These are phyloP conservation scores for Scotopteryx bipunctaria DNA, from an alignment of 2,888 invertebrate species.

Conservation along the genomic window DNA sequence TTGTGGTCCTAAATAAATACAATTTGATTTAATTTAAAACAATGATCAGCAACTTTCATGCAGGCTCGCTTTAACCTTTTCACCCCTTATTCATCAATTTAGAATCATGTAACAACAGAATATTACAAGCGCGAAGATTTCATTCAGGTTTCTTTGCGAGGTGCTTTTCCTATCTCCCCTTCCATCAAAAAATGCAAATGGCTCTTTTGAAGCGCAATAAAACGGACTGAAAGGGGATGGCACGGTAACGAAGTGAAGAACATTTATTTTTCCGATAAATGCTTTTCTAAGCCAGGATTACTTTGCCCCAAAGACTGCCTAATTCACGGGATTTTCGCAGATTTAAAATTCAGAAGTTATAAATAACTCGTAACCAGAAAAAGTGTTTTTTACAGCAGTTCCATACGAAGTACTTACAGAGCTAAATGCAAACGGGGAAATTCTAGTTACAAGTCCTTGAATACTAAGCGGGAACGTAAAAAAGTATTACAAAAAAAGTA, in stretches of 20 bases:
- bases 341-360: neutral
- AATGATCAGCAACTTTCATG: neutral
- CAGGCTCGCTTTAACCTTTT: slow-evolving; percentile 2
- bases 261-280: slow-evolving; percentile 36
- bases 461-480: too few species aligned
- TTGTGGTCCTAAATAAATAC: too few species aligned
- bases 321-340: slow-evolving; percentile 1
- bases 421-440: too few species aligned
- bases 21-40: slow-evolving; percentile 2
- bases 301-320: neutral
- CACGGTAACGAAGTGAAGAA: slow-evolving; percentile 32
- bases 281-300: slow-evolving; percentile 18
- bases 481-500: too few species aligned
- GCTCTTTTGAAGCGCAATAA: slow-evolving; percentile 36
- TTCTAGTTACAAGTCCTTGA: too few species aligned
- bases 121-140: slow-evolving; percentile 23
- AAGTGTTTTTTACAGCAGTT: too few species aligned
- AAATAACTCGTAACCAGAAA: too few species aligned
- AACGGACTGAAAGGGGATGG: slow-evolving; percentile 24
- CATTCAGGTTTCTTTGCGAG: slow-evolving; percentile 21
- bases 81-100: slow-evolving; percentile 9
- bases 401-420: too few species aligned
- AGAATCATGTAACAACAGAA: slow-evolving; percentile 20
- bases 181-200: slow-evolving; percentile 42
- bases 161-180: slow-evolving; percentile 25